These are phyloP conservation scores for Chrysemys picta DNA, from an alignment of 2,113 vertebrate species.

Conservation along the genomic window DNA sequence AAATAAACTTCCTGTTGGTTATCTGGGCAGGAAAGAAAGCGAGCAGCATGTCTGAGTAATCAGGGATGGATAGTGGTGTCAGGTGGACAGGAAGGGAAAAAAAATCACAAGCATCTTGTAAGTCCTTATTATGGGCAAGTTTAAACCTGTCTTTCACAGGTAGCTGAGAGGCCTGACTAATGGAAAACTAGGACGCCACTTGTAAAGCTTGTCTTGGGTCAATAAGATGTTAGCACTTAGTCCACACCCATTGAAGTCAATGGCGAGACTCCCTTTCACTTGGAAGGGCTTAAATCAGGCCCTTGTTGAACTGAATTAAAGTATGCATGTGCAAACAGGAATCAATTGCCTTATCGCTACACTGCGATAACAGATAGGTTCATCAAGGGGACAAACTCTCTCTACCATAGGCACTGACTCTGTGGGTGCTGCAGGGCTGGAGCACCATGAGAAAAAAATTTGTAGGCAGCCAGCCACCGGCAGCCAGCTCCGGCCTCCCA, in stretches of 20 bases:
- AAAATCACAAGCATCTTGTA: neutral
- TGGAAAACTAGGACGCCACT: neutral
- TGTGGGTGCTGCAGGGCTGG: too few species aligned
- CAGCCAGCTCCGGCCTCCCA: too few species aligned
- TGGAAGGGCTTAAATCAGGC: neutral
- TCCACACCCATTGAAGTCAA: neutral
- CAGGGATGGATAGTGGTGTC: rapidly evolving
- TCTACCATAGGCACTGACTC: too few species aligned
- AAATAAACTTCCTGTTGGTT: neutral
- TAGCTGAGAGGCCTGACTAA: rapidly evolving
- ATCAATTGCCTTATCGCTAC: neutral
- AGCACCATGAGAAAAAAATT: too few species aligned
- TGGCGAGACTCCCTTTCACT: neutral
- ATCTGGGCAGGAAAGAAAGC: rapidly evolving
- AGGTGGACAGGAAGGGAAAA: neutral
- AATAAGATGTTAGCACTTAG: neutral
- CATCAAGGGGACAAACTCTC: neutral
- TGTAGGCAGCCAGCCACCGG: too few species aligned
- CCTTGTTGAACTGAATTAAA: neutral
- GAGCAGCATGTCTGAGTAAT: neutral
- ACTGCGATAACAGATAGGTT: neutral
- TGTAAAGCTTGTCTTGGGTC: neutral
- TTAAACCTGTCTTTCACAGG: neutral
- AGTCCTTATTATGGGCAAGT: neutral
- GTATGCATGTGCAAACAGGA: neutral